Base-by-base conservation (phyloP, 2,797 vertebrate genomes). In the Leuciscus waleckii region DNA sequence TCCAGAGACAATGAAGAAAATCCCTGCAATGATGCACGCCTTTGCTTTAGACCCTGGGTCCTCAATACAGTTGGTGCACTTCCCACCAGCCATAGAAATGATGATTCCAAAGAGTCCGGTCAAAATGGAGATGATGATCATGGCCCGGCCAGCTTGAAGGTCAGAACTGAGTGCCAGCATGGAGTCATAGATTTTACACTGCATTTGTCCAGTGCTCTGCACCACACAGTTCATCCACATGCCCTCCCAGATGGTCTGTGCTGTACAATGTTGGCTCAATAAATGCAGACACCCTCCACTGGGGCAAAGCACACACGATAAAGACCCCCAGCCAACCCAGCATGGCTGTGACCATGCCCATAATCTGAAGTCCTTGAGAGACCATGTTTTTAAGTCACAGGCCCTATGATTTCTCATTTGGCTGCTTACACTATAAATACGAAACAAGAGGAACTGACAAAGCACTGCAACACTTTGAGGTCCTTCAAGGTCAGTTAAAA, bases 221-320 rank as follows among this genome's bases (percentile, higher is more conserved):
- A 96, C 95, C 86, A 94, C 94, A n/a, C 95, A 96, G 93, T 89
- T 93, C 95, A 96, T 95, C 95, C 95, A 96, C 90, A 96, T 86
- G 29, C 95, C 95, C 88, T 95, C 93, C 95, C 95, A 96, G 84
- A 95, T 86, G 82, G 89, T 92, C 91, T 96, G 95, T 5, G 95
- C 94, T 0, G 94, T 95, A 96, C 93, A 84, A 95, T 96, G 91
- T 96, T 96, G 87, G 93, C 92, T 0, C 95, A 0, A 95, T 71
- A 51, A 95, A 96, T 0, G 95, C 95, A 0, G 93, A 91, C 51
- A 96, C 95, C 88, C 88, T 95, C 95, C 95, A 95, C 93, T 93
- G 93, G 61, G 95, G 95, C 79, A 96, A 26, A 2, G 90, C 93
- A 2, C 95, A 96, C 29, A 93, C 91, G 0, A 93, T 43, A 2